Evolutionary conservation across 1,140 invertebrate genomes (phyloP).

Genomic region (Microplitis demolitor): DNA sequence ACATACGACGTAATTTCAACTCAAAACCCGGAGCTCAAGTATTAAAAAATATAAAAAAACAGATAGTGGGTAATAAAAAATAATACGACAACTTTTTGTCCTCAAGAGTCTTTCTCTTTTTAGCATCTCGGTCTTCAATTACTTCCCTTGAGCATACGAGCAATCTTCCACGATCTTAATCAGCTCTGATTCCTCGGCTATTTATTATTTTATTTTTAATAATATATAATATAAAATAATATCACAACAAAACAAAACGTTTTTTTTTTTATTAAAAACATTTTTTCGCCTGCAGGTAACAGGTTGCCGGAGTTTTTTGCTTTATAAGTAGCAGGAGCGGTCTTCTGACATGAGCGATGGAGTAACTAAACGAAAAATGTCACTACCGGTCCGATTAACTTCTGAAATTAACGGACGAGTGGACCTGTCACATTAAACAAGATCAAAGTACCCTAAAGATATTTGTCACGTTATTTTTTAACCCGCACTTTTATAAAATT

Average conservation of each 20-base stretch:
- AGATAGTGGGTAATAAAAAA: background rate
- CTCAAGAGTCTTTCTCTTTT: background rate
- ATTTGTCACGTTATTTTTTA: constrained; percentile 7
- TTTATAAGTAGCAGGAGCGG: background rate
- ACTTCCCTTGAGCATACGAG: background rate
- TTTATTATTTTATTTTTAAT: background rate
- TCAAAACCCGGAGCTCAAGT: background rate
- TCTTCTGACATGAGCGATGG: constrained; percentile 7
- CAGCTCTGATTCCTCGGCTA: background rate
- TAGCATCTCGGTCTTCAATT: background rate
- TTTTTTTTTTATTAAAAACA: background rate
- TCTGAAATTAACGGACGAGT: constrained; percentile 27
- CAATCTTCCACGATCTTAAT: background rate
- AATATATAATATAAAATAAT: background rate
- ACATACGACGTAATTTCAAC: background rate
- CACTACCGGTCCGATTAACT: constrained; percentile 12
- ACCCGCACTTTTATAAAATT: background rate
- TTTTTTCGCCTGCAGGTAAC: background rate
- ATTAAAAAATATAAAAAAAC: background rate
- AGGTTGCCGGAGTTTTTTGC: background rate
- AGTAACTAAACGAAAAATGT: constrained; percentile 5
- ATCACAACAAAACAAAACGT: background rate
- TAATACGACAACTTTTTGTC: background rate
- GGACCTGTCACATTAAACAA: background rate
- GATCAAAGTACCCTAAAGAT: constrained; percentile 1